Evolutionary conservation across 2,113 vertebrate species (phyloP).

Genomic region (Centropristis striata): DNA sequence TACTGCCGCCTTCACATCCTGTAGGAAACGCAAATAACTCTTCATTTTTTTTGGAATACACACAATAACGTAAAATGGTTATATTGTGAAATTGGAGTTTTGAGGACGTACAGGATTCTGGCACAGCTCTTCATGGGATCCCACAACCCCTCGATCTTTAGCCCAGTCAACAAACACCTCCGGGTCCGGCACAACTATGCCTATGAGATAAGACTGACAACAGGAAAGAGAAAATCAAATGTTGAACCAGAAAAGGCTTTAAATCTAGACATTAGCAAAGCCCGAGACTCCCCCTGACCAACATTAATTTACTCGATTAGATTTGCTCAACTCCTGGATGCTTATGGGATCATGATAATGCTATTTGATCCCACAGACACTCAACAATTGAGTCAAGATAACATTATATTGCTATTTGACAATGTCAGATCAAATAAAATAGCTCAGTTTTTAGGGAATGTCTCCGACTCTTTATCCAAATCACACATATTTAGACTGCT

Average conservation of each 20-base stretch:
- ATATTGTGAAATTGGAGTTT: background rate
- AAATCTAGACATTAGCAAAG: too few relatives aligned
- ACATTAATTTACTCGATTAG: too few relatives aligned
- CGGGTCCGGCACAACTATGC: conserved; percentile 85
- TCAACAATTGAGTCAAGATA: too few relatives aligned
- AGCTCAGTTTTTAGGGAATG: too few relatives aligned
- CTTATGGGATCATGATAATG: too few relatives aligned
- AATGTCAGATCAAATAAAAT: too few relatives aligned
- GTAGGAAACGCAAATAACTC: conserved; percentile 1
- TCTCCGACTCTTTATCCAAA: too few relatives aligned
- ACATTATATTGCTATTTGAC: too few relatives aligned
- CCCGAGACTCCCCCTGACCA: too few relatives aligned
- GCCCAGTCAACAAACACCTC: conserved; percentile 85
- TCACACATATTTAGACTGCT: too few relatives aligned
- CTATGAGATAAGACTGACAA: conserved; percentile 81
- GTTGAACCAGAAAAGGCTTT: background rate
- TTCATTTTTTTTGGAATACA: background rate
- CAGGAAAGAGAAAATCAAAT: background rate
- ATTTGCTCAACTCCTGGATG: too few relatives aligned
- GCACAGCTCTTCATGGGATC: conserved; percentile 84
- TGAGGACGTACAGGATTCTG: conserved; percentile 82
- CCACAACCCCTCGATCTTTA: conserved; percentile 80
- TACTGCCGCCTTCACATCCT: conserved; percentile 84
- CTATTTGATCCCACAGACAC: too few relatives aligned
- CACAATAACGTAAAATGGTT: background rate